Evolutionary conservation across 2,888 invertebrate genomes (phyloP).

Genomic region (Limenitis camilla): DNA sequence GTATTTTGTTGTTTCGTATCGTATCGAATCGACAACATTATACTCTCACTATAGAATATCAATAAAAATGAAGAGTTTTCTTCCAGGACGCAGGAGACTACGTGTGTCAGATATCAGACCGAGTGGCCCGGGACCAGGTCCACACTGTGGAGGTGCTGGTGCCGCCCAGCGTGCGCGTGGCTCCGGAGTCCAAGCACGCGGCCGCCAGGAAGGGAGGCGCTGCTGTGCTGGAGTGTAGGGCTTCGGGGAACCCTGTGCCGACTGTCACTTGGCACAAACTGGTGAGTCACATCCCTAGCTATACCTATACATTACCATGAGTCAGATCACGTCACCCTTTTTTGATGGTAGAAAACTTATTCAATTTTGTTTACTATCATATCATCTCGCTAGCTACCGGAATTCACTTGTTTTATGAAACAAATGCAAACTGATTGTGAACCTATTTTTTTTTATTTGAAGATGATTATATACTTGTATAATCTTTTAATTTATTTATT

Average conservation of each 20-base stretch:
- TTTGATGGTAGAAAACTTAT: too few species aligned
- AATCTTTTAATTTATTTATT: too few species aligned
- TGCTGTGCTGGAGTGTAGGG: conserved; percentile 80
- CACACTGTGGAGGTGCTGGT: conserved; percentile 83
- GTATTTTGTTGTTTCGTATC: too few species aligned
- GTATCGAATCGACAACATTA: too few species aligned
- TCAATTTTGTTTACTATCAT: too few species aligned
- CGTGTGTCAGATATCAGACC: conserved; percentile 82
- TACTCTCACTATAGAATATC: not conserved
- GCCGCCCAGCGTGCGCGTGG: conserved; percentile 79
- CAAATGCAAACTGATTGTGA: too few species aligned
- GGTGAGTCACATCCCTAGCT: conserved; percentile 41
- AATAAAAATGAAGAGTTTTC: not conserved
- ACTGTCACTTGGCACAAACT: conserved; percentile 81
- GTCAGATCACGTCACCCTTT: too few species aligned
- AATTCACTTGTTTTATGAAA: too few species aligned
- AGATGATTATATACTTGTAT: too few species aligned
- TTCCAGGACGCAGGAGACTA: conserved; percentile 80
- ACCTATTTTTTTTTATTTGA: too few species aligned
- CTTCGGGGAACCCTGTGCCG: conserved; percentile 82
- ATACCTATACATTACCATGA: too few species aligned
- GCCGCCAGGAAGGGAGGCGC: conserved; percentile 80
- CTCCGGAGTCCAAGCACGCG: conserved; percentile 77
- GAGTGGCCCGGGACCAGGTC: conserved; percentile 79
- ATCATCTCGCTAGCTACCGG: too few species aligned